These are phyloP conservation scores for Conomelus anceps DNA, from an alignment of 2,888 invertebrate species.

Conservation along the genomic window DNA sequence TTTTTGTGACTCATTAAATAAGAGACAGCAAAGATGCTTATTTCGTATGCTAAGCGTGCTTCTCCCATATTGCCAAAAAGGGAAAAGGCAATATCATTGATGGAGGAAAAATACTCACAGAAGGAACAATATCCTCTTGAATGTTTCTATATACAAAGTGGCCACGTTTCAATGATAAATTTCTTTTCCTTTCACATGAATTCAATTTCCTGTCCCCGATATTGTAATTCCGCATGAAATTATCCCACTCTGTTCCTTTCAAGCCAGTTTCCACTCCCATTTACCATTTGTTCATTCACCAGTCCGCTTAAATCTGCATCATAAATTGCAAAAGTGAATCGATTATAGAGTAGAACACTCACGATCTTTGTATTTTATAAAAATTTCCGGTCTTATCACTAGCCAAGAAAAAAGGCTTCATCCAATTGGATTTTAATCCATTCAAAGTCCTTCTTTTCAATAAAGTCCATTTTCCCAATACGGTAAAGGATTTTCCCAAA, in stretches of 20 bases:
- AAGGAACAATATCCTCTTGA: not conserved
- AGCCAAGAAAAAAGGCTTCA: no score
- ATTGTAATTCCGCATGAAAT: not conserved
- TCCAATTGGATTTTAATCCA: no score
- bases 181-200: not conserved
- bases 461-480: no score
- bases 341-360: not conserved
- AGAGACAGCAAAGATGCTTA: not conserved
- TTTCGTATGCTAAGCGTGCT: not conserved
- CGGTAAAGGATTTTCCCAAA: no score
- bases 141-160: not conserved
- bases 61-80: not conserved
- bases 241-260: not conserved
- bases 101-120: not conserved
- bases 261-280: not conserved
- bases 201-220: not conserved
- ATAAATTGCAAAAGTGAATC: not conserved
- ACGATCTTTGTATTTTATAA: not conserved
- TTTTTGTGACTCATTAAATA: not conserved
- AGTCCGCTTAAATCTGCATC: not conserved
- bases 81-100: not conserved
- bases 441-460: no score
- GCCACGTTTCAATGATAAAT: not conserved
- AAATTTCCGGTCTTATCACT: not conserved
- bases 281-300: not conserved